Base-by-base conservation (phyloP, 2,797 vertebrate genomes). In the Artibeus jamaicensis region DNA sequence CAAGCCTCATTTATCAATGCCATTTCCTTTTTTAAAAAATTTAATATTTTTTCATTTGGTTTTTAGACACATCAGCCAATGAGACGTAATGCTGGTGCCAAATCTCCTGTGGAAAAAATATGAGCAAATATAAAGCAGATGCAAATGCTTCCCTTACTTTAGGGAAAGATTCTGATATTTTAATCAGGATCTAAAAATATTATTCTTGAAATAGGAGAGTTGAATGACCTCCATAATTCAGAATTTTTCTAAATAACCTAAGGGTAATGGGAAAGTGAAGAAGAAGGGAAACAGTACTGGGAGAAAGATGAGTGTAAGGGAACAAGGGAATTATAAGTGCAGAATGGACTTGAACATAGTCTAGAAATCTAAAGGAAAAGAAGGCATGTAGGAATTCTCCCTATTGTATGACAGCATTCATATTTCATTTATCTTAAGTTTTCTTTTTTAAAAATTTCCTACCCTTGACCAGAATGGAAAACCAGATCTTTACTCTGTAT, bases 71-170 rank as follows among this genome's bases (percentile, higher is more conserved):
- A n/a, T 93, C 57, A 83, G 59, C 39, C 48, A 96, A 73, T 37
- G 53, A 82, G 14, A 57, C 44, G 5, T 37, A 70, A 86, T n/a
- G 21, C 5, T 50, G 79, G 91, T 12, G 8, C 22, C 76, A 50
- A 86, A 73, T 59, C 16, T 84, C 39, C 34, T 79, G 15, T 78
- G 37, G 86, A 96, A 95, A 95, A 74, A 76, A 57, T 46, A 46
- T n/a, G 19, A 91, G 55, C 53, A 83, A 89, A 86, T 44, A 86
- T 62, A 82, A 32, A 88, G 15, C 59, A 24, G 50, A 93, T 82
- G 12, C 4, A 77, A 62, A 50, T 10, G 70, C 3, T 32, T 76
- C 78, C 19, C 22, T 18, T 86, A 82, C 42, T 87, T 84, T 59
- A 86, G 76, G 18, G 34, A 19, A 5, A 87, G 26, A 88, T 34